These are phyloP conservation scores for Lampris megalopsis DNA, from an alignment of 2,113 vertebrate species.

Conservation along the genomic window DNA sequence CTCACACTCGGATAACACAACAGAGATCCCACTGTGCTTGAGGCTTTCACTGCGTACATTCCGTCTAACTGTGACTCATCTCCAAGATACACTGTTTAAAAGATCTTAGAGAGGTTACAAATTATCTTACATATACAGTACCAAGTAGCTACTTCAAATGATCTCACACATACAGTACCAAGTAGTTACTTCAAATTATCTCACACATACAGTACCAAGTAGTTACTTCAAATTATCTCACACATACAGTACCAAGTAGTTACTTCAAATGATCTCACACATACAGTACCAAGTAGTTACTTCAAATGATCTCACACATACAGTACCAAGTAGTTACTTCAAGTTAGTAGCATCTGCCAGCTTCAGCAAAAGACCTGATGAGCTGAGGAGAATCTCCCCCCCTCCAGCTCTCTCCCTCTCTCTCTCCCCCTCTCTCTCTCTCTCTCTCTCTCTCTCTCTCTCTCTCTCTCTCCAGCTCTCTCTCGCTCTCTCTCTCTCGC, in stretches of 20 bases:
- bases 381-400: slow-evolving; percentile 32
- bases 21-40: slow-evolving; percentile 48
- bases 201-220: slow-evolving; percentile 48
- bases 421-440: slow-evolving; percentile 9
- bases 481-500: slow-evolving; percentile 53
- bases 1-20: slow-evolving; percentile 36
- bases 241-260: slow-evolving; percentile 39
- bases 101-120: slow-evolving; percentile 68
- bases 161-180: too few species aligned
- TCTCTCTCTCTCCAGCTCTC: slow-evolving; percentile 56
- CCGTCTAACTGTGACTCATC: slow-evolving; percentile 63
- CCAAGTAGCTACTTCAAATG: too few species aligned
- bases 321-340: slow-evolving; percentile 26
- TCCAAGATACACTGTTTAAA: slow-evolving; percentile 70
- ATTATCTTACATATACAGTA: too few species aligned
- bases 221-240: slow-evolving; percentile 59
- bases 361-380: slow-evolving; percentile 39
- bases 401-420: too few species aligned
- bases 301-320: slow-evolving; percentile 62
- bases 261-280: slow-evolving; percentile 62
- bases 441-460: slow-evolving; percentile 19
- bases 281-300: slow-evolving; percentile 42
- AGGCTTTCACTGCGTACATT: slow-evolving; percentile 57
- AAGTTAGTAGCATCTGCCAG: slow-evolving; percentile 47
- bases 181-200: slow-evolving; percentile 64